Base-by-base conservation (phyloP, 2,113 vertebrate species). In the Megaceryle torquata region DNA sequence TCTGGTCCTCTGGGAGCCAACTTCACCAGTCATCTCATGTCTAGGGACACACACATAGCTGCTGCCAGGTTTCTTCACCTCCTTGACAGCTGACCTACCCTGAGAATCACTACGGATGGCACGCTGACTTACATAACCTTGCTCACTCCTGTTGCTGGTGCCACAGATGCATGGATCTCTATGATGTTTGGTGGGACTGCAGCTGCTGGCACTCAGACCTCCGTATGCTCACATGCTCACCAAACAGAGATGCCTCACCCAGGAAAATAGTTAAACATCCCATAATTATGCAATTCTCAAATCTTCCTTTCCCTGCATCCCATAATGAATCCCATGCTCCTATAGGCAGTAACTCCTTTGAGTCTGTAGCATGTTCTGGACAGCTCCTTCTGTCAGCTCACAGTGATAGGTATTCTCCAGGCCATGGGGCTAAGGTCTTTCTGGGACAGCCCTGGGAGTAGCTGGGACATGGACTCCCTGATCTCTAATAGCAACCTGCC, bases 361-460 rank as follows among this genome's bases (percentile, higher is more conserved):
- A 13, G 6, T n/a, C 13, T 29, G 7, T 29, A 39, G 53, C 22
- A 3, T 41, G 15, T 9, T 60, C 20, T 0, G 2, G 12, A 25
- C 5, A 39, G 6, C 51, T 33, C 6, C 24, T 59, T 53, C 51
- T 60, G 51, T 17, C 26, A 65, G 33, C 18, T 71, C 21, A 25
- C 21, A 25, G 59, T 14, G 21, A 44, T 3, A 22, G 28, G 28
- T 17, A 19, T 35, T 4, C 21, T 26, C 43, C 13, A 8, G 43
- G 25, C 15, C 10, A 5, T 4, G 60, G 17, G 8, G 22, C 50
- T 59, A 19, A 57, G 35, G 10, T 5, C 50, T 50, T 43, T 64
- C 57, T 57, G 29, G 19, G 26, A 35, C 13, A 35, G 4, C 41
- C 63, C n/a, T 56, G 35, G 51, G 35, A 78, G 21, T 12, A 78